Evolutionary conservation across 2,797 vertebrate species (phyloP).

Genomic region (Lepilemur septentrionalis): DNA sequence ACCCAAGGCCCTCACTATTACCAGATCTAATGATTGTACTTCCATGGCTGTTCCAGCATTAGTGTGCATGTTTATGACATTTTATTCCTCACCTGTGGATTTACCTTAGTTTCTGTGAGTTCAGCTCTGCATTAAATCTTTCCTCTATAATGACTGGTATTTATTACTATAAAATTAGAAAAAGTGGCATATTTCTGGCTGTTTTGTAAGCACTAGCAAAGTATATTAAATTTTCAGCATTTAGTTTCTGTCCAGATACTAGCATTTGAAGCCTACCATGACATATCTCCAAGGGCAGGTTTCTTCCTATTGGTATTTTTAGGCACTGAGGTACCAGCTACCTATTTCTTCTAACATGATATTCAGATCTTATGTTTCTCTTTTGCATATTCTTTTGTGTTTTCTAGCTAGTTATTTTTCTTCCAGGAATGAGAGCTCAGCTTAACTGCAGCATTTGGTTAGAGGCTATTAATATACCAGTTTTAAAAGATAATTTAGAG

Average conservation of each 20-base stretch:
- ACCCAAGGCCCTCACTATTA: background rate
- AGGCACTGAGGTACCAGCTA: background rate
- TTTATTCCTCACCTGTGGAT: background rate
- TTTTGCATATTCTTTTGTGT: background rate
- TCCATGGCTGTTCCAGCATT: background rate
- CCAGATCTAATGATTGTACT: background rate
- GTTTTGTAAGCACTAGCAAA: background rate
- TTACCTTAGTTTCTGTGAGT: background rate
- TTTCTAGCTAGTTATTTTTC: background rate
- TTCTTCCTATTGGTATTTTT: background rate
- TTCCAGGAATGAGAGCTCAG: background rate
- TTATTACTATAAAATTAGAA: background rate
- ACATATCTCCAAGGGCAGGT: accelerated
- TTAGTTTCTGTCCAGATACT: background rate
- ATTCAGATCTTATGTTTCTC: background rate
- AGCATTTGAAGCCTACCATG: background rate
- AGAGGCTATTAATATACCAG: background rate
- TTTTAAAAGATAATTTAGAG: background rate
- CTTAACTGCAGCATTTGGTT: background rate
- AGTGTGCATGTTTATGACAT: background rate
- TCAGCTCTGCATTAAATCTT: background rate
- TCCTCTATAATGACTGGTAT: background rate
- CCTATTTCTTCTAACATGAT: background rate
- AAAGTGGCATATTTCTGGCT: background rate
- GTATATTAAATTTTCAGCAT: background rate